phyloP scores from a whole-genome alignment of 1,140 invertebrate genomes.

The Meloidogyne floridensis region DNA sequence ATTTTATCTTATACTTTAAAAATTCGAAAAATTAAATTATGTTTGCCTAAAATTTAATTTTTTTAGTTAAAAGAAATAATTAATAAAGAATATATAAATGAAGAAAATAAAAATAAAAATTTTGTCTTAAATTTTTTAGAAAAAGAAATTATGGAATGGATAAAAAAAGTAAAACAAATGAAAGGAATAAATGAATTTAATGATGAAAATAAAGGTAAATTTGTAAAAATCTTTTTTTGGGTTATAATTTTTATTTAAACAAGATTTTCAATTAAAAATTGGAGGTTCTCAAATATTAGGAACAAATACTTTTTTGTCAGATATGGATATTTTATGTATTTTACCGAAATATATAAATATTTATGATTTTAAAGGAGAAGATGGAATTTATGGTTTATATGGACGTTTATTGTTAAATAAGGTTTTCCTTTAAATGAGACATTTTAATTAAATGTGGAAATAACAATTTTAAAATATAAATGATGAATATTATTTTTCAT shows the following conservation, averaged over 20 bases:
- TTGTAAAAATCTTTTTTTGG: too few relatives aligned
- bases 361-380: background rate
- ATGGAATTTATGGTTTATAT: background rate
- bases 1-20: too few relatives aligned
- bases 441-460: too few relatives aligned
- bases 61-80: background rate
- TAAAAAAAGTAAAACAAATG: background rate
- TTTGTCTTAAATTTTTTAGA: background rate
- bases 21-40: too few relatives aligned
- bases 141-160: background rate
- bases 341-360: background rate
- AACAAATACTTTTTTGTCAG: background rate
- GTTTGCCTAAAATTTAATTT: too few relatives aligned
- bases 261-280: background rate
- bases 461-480: too few relatives aligned
- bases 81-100: background rate
- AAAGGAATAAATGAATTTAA: background rate
- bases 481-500: too few relatives aligned
- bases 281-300: background rate
- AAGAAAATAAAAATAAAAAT: background rate
- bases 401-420: too few relatives aligned
- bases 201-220: background rate
- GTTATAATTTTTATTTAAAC: too few relatives aligned
- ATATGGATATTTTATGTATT: background rate
- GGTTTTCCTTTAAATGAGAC: too few relatives aligned